Base-by-base conservation (phyloP, 2,113 vertebrate genomes). In the Poicephalus gulielmi region DNA sequence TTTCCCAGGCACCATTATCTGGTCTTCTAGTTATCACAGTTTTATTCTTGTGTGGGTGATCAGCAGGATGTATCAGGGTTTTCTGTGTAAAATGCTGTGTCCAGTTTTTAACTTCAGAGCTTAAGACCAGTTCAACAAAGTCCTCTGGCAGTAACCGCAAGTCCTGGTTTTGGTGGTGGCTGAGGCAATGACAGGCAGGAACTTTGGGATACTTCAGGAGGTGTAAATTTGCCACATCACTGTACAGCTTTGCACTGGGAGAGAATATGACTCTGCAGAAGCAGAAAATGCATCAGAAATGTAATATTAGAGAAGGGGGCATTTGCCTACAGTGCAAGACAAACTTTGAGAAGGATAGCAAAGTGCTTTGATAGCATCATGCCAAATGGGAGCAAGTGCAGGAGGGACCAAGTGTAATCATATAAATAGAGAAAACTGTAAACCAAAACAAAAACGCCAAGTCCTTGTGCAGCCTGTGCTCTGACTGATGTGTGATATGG, bases 1-100 rank as follows among this genome's bases (percentile, higher is more conserved):
- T 94, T 96, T 88, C 90, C 88, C 85, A 87, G 87, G 59, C 64
- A 67, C 7, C 10, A 28, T 94, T 86, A 79, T 93, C 82, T 92
- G 50, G 86, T 94, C 35, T 83, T 83, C 73, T 92, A 86, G 93
- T 88, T 90, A 95, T 52, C 35, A 18, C 50, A 50, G 2, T 83
- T 93, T 88, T 66, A 68, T 93, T 92, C 47, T 90, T 68, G 14
- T n/a, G 55, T n/a, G 52, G 35, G 52, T 90, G 88, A 75, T 91
- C 92, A 94, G 71, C 39, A 90, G 62, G 41, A 76, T 47, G 16
- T 33, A 57, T 68, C 44, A 52, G 25, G 25, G n/a, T 46, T 92
- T 18, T 95, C 68, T 86, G 30, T 79, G 39, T 64, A 76, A 92
- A 90, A 55, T 44, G 18, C 20, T 81, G n/a, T 22, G 1, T 49